Evolutionary conservation across 2,888 invertebrate genomes (phyloP).

Genomic region (Gryllus longicercus): DNA sequence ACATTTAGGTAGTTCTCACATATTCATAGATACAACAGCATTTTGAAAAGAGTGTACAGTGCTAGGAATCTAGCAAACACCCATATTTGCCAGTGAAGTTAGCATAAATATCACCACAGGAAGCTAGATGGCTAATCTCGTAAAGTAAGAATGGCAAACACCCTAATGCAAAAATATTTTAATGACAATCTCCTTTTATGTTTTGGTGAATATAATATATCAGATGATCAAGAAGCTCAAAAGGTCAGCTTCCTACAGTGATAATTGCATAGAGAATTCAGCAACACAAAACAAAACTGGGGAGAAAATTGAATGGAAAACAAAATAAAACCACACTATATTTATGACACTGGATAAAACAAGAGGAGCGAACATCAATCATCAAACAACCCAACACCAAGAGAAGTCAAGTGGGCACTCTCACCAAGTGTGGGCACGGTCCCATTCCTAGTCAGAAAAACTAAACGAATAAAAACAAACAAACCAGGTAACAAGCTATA

Average conservation of each 20-base stretch:
- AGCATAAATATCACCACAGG: neutral
- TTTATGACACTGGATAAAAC: neutral
- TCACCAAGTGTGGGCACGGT: constrained; percentile 63
- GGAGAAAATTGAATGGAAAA: constrained; percentile 37
- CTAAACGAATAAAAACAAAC: constrained; percentile 50
- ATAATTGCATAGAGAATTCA: constrained; percentile 24
- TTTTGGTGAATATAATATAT: no score
- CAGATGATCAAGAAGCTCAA: no score
- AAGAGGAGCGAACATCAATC: constrained; percentile 21
- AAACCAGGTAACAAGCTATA: constrained; percentile 38
- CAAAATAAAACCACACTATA: neutral
- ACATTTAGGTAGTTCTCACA: no score
- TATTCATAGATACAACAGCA: no score
- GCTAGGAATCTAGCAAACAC: neutral
- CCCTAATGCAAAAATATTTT: no score
- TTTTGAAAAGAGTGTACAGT: neutral
- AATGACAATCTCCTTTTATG: no score
- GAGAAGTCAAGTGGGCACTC: constrained; percentile 48
- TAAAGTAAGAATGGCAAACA: no score
- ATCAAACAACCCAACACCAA: constrained; percentile 38
- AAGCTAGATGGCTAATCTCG: neutral
- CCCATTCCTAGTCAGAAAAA: constrained; percentile 63
- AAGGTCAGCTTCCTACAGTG: neutral
- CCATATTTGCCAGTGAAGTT: neutral
- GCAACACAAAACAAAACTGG: constrained; percentile 26